Evolutionary conservation across 2,113 vertebrate species (phyloP).

Genomic region (Prunella himalayana): DNA sequence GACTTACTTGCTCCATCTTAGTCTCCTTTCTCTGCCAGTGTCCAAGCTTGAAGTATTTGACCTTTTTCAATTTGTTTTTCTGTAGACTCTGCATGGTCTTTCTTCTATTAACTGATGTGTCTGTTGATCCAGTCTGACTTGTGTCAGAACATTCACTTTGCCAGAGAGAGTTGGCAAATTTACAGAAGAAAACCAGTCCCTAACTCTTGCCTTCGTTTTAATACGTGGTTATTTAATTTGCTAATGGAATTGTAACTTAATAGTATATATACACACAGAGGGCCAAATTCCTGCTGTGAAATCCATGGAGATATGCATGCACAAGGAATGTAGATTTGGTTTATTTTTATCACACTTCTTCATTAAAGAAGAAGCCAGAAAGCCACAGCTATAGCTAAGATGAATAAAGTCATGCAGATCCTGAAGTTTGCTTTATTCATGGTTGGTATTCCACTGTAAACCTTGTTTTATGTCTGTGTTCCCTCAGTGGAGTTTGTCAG

Average conservation of each 20-base stretch:
- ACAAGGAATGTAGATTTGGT: slow-evolving; percentile 22
- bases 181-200: slow-evolving; percentile 31
- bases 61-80: background rate
- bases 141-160: background rate
- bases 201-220: background rate
- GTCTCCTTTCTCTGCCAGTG: background rate
- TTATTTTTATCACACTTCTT: slow-evolving; percentile 47
- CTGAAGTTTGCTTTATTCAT: background rate
- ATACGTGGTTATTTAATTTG: slow-evolving; percentile 40
- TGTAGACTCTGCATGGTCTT: background rate
- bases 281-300: slow-evolving; percentile 22
- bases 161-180: background rate
- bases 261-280: background rate
- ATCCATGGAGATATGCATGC: background rate
- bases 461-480: background rate
- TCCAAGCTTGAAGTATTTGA: background rate
- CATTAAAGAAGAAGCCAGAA: slow-evolving; percentile 37
- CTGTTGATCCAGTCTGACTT: slow-evolving; percentile 2
- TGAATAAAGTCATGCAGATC: background rate
- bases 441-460: slow-evolving; percentile 2
- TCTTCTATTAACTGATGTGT: background rate
- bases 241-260: slow-evolving; percentile 43
- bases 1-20: background rate
- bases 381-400: background rate
- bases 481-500: background rate